Percentiles rank a stretch among this genome's conserved stretches.
phyloP scores from a whole-genome alignment of 1,140 invertebrate genomes.

The Bombyx mori region DNA sequence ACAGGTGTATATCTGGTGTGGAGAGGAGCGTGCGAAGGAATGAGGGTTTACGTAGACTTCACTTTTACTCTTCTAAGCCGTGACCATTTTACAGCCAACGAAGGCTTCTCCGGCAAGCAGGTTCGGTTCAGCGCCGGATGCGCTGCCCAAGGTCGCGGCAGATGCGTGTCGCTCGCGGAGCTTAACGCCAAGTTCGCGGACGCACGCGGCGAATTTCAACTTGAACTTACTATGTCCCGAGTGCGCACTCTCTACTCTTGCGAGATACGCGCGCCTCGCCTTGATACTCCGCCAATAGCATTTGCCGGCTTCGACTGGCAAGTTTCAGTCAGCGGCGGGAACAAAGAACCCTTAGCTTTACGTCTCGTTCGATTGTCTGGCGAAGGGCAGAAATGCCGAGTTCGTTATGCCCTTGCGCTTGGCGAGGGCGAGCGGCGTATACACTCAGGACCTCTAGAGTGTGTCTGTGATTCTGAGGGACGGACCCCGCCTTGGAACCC shows the following conservation, averaged over 20 bases:
- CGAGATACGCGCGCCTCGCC: conserved; percentile 75
- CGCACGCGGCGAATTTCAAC: conserved; percentile 86
- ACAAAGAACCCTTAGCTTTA: conserved; percentile 72
- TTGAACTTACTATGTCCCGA: conserved; percentile 85
- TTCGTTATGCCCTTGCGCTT: conserved; percentile 81
- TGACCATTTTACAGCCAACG: conserved; percentile 89
- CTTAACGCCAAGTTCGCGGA: conserved; percentile 85
- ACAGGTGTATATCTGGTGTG: conserved; percentile 87
- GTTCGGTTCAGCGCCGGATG: conserved; percentile 80
- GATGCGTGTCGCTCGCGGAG: conserved; percentile 85
- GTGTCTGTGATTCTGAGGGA: conserved; percentile 82
- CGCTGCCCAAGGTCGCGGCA: conserved; percentile 82
- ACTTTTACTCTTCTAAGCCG: conserved; percentile 88
- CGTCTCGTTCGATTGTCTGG: conserved; percentile 84
- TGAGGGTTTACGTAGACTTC: conserved; percentile 87
- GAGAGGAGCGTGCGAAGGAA: conserved; percentile 80
- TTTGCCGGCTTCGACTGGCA: conserved; percentile 88
- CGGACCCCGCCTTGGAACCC: conserved; percentile 83
- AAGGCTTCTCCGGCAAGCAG: conserved; percentile 86
- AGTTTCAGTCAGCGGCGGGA: conserved; percentile 79
- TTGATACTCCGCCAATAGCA: conserved; percentile 56
- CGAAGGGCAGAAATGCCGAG: conserved; percentile 85
- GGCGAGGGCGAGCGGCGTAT: conserved; percentile 81
- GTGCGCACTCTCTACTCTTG: conserved; percentile 84
- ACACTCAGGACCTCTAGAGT: conserved; percentile 85